phyloP scores from a whole-genome alignment of 2,888 invertebrate species.

The Endomychus coccineus region DNA sequence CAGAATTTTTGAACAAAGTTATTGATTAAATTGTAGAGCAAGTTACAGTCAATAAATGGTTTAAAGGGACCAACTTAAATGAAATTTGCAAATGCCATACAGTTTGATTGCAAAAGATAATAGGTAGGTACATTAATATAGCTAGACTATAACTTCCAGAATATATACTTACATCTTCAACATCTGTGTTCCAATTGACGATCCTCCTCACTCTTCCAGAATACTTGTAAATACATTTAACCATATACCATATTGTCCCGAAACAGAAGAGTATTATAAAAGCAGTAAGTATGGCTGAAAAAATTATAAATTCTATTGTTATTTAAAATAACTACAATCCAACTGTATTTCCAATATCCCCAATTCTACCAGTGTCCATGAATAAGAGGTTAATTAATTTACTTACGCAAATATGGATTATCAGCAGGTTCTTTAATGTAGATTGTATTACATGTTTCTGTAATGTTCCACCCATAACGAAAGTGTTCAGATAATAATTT shows the following conservation, averaged over 20 bases:
- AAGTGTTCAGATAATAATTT: constrained; percentile 41
- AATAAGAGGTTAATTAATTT: too few species aligned
- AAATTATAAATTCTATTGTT: constrained; percentile 14
- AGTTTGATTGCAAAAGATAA: too few species aligned
- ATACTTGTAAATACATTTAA: constrained; percentile 43
- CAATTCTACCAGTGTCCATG: too few species aligned
- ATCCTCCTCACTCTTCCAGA: constrained; percentile 31
- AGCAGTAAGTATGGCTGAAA: constrained; percentile 41
- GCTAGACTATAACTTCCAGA: too few species aligned
- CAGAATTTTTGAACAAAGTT: too few species aligned
- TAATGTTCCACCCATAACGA: constrained; percentile 41
- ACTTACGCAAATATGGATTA: constrained; percentile 38
- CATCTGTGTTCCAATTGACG: constrained; percentile 30
- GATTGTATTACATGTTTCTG: constrained; percentile 31
- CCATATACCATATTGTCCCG: constrained; percentile 44
- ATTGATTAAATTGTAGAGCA: too few species aligned
- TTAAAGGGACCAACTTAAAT: too few species aligned
- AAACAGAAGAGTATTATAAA: constrained; percentile 42
- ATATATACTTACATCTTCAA: constrained; percentile 36
- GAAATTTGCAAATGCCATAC: too few species aligned
- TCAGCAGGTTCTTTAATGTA: constrained; percentile 41
- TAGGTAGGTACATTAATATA: too few species aligned
- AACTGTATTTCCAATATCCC: too few species aligned
- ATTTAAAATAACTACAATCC: neutral
- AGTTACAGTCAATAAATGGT: too few species aligned